These are phyloP conservation scores for Pachycephus smyrnensis DNA, from an alignment of 2,888 invertebrate species.

Conservation along the genomic window DNA sequence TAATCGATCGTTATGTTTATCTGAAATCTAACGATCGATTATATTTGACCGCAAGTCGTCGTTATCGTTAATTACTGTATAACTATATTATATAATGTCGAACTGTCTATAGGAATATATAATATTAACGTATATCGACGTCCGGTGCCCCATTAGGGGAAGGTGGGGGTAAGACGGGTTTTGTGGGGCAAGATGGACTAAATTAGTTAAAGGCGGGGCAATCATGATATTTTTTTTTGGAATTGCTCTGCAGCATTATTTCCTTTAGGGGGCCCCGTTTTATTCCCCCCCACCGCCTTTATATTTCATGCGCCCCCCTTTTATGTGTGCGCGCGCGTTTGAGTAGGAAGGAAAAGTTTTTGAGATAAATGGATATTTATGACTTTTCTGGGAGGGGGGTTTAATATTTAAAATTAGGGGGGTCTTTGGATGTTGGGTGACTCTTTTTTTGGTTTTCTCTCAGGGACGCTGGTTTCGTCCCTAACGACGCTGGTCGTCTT, in stretches of 20 bases:
- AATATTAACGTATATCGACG: neutral
- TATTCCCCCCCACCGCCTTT: neutral
- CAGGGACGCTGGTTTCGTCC: constrained; percentile 49
- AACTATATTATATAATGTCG: neutral
- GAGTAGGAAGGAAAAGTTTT: neutral
- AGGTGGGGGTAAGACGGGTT: neutral
- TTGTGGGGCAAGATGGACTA: neutral
- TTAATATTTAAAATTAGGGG: constrained; percentile 19
- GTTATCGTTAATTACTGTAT: neutral
- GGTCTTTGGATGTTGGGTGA: neutral
- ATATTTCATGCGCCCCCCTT: neutral
- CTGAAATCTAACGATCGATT: neutral
- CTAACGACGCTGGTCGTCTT: constrained; percentile 49
- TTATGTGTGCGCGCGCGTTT: too few species aligned
- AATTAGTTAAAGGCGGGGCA: neutral
- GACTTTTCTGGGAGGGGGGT: neutral
- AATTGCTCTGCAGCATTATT: neutral
- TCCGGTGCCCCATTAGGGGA: neutral
- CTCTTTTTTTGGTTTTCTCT: constrained; percentile 2
- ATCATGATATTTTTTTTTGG: neutral
- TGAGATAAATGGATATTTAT: neutral
- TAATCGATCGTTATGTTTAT: neutral
- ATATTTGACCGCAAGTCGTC: neutral
- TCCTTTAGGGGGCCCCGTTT: neutral
- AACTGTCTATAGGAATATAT: neutral